Base-by-base conservation (phyloP, 92 coral and sea anemone genomes). In the Zoanthus solanderi region DNA sequence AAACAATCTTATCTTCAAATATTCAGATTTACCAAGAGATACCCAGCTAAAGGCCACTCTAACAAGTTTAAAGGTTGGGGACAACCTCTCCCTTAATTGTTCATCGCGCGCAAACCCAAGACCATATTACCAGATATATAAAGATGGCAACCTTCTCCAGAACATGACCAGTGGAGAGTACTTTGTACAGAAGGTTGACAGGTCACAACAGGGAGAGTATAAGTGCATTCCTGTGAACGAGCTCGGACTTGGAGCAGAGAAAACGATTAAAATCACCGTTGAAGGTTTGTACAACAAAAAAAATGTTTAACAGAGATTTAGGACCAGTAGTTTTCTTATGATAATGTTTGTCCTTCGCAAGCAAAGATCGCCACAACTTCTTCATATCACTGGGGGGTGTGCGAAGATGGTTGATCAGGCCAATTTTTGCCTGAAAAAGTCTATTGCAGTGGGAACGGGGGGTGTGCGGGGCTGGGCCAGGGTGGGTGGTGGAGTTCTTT, bases 61-160 rank as follows among this genome's bases (percentile, higher is more conserved):
- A 2, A 66, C 75, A 46, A 67, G 11, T 9, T 1, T 81, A 5
- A 66, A 81, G 31, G 47, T 15, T 28, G 85, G 85, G 12, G 60
- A 81, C 0, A 65, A 48, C 45, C n/a, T 81, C 0, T 42, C 3
- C 17, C 32, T 91, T 54, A 91, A 90, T 37, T 91, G 94, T 54
- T 45, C 84, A 65, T 91, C 94, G 0, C 92, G 79, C 30, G 89
- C 94, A 48, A 91, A 88, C 52, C 94, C 94, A 14, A 69, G 77
- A 1, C 87, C 94, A 0, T 78, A 37, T 53, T 91, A 91, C 78
- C 75, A 85, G 31, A 60, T 91, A 60, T 91, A 91, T 72, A 84
- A 74, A 17, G 45, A 84, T 47, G 79, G 57, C 14, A 73, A 88
- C 37, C 79, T 91, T 52, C 72, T 91, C 53, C 77, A 84, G 13